Evolutionary conservation across 2,797 vertebrate genomes (phyloP), one percentile per base, ranked within the genome.

Genomic region (Anguilla pacifica): DNA sequence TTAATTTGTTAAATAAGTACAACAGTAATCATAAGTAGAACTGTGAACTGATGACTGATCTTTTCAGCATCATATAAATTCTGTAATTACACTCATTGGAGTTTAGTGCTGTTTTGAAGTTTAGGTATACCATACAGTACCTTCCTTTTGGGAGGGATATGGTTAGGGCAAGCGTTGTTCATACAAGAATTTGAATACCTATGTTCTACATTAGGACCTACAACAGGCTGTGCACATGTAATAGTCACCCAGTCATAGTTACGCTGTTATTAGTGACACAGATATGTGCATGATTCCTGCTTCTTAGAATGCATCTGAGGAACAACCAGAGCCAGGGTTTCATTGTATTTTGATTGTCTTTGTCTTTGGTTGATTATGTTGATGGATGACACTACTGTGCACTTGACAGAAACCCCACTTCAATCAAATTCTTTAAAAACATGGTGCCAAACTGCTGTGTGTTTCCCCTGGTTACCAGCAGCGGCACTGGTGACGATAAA

Each of bases 351-450:
- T 81, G 77, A 19, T 25, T n/a, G 74, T 43, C 22, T 81, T 49
- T 81, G 77, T 49, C 77, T 81, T 43, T 43, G 43, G 39, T 81
- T 81, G 77, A 49, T 81, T 49, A 81, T 46, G 77, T 10, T 81
- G 77, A 81, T 81, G 43, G 77, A 81, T 81, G 77, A 51, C 77
- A 49, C 43, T 25, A 51, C 39, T 49, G 6, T 43, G 22, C 77
- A 59, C 53, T 84, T 84, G 83, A 84, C 51, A 84, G 49, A 53
- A 84, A 59, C 31, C 51, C 51, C 51, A 84, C 17, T 84, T 35
- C 53, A n/a, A 55, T 81, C 39, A 22, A 28, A 15, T 28, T 6
- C 25, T 53, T 51, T 51, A 84, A 49, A 2, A 49, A 0, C 28
- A 11, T n/a, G 0, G 46, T 13, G 28, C 43, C 53, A 49, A 22